Evolutionary conservation across 1,140 invertebrate genomes (phyloP).

Genomic region (Panulirus ornatus): DNA sequence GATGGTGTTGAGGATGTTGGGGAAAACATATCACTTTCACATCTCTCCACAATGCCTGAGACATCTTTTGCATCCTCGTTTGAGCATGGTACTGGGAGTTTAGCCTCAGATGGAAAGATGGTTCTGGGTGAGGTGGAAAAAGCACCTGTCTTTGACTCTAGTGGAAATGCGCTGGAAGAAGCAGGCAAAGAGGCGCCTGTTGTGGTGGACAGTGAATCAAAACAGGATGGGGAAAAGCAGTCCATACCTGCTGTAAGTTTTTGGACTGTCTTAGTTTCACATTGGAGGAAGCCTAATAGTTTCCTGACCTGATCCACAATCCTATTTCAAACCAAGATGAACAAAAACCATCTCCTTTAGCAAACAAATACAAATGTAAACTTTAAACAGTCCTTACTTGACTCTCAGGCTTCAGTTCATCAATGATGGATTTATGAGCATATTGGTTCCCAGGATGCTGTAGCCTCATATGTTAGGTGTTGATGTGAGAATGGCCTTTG

Average conservation of each 20-base stretch:
- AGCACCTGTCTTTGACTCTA: neutral
- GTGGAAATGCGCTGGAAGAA: neutral
- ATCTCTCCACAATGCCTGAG: slow-evolving; percentile 24
- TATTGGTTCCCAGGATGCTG: neutral
- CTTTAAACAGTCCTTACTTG: neutral
- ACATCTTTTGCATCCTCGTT: neutral
- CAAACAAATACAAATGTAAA: neutral
- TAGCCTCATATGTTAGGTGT: neutral
- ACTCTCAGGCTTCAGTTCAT: neutral
- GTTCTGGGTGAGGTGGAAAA: neutral
- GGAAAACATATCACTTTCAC: neutral
- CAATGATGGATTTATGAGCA: slow-evolving; percentile 1
- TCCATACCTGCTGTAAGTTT: neutral
- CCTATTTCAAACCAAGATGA: neutral
- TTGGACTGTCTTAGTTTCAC: neutral
- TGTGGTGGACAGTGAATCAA: neutral
- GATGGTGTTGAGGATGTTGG: slow-evolving; percentile 28
- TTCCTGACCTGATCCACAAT: neutral
- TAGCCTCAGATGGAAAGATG: neutral
- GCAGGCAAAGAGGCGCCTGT: neutral
- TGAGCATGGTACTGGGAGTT: neutral
- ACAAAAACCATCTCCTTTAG: slow-evolving; percentile 4
- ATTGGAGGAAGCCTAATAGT: too few species aligned
- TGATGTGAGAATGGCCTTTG: neutral
- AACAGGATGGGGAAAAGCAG: neutral